phyloP scores from a whole-genome alignment of 1,140 invertebrate genomes.

The Ephestia elutella region DNA sequence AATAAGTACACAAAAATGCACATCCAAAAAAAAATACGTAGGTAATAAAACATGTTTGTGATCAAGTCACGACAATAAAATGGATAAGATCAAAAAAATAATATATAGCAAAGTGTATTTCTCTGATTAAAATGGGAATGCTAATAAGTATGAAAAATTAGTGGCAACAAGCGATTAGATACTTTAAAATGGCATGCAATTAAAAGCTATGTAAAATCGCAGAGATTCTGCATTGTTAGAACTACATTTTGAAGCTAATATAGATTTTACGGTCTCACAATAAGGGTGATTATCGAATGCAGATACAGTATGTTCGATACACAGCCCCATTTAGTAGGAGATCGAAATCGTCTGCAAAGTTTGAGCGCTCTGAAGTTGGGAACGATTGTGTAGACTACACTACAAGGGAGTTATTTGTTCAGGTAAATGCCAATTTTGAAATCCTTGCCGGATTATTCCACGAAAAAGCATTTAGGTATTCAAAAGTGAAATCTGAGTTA shows the following conservation, averaged over 20 bases:
- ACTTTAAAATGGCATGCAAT: not conserved
- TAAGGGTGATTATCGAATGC: conserved; percentile 9
- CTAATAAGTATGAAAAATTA: too few relatives aligned
- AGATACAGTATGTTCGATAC: conserved; percentile 30
- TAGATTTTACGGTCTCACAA: not conserved
- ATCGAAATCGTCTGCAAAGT: conserved; percentile 73
- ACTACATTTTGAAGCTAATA: not conserved
- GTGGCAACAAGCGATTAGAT: not conserved
- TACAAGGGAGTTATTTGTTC: conserved; percentile 3
- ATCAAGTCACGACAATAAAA: too few relatives aligned
- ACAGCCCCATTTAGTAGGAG: conserved; percentile 43
- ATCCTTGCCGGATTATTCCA: not conserved
- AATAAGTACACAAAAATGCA: too few relatives aligned
- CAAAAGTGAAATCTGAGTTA: too few relatives aligned
- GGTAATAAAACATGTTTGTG: too few relatives aligned
- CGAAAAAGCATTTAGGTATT: too few relatives aligned
- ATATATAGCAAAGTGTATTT: too few relatives aligned
- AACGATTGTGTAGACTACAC: conserved; percentile 5
- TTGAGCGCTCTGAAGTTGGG: conserved; percentile 46
- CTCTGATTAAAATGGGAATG: too few relatives aligned
- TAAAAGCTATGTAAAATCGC: not conserved
- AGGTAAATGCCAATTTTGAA: conserved; percentile 2
- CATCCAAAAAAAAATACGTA: too few relatives aligned
- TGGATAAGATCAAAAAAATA: too few relatives aligned
- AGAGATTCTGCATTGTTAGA: not conserved